Conservation (phyloP, 2,797 vertebrate species). For the Lacerta viridis region DNA sequence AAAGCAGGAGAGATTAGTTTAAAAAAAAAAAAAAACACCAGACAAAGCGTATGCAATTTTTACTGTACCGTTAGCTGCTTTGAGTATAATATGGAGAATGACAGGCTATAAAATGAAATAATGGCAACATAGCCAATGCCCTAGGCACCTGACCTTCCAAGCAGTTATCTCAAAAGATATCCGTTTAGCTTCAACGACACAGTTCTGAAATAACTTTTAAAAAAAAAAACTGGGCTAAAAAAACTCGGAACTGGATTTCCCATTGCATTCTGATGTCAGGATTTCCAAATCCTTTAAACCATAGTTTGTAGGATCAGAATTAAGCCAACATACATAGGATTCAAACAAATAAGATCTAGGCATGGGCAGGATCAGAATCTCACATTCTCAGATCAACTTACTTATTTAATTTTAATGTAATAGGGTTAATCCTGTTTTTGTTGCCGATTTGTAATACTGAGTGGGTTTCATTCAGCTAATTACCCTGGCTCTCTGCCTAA, state of each 20-base stretch:
- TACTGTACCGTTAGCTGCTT: neutral
- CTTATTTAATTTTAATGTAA: no score
- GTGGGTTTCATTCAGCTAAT: no score
- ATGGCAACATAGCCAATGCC: no score
- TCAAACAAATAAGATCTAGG: no score
- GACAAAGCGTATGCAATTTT: neutral
- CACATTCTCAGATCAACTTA: no score
- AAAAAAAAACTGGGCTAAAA: neutral
- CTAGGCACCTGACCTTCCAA: neutral
- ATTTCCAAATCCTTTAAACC: no score
- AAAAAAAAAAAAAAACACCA: neutral
- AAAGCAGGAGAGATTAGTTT: neutral
- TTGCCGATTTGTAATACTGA: no score
- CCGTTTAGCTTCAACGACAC: neutral
- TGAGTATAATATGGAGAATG: neutral
- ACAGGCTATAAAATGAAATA: neutral
- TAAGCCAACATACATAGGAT: no score
- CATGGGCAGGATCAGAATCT: no score
- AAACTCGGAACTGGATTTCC: neutral
- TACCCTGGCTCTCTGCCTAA: no score
- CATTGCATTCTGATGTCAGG: neutral
- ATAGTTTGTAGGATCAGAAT: no score
- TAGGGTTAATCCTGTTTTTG: no score
- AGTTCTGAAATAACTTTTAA: neutral
- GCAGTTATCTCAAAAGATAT: neutral